phyloP scores from a whole-genome alignment of 1,140 invertebrate genomes.

The Macrotrachela quadricornifera region DNA sequence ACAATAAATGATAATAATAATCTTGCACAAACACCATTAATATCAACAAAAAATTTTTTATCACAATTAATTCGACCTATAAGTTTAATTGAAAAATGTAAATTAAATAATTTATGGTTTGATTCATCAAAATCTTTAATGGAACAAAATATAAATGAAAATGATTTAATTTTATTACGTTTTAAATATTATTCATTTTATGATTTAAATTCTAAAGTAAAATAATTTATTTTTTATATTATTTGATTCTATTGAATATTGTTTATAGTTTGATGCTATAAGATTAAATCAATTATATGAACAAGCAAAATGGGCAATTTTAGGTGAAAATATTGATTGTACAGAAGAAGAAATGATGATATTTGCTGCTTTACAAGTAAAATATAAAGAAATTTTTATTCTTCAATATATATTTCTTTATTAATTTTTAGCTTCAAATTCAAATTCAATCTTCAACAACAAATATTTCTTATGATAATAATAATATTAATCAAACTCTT shows the following conservation, averaged over 20 bases:
- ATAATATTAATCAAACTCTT: no score
- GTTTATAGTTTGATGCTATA: constrained; percentile 45
- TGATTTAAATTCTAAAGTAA: constrained; percentile 57
- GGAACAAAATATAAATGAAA: constrained; percentile 83
- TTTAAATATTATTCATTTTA: constrained; percentile 53
- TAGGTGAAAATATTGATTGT: constrained; percentile 92
- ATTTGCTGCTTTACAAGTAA: constrained; percentile 74
- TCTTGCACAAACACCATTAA: no score
- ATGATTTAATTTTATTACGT: constrained; percentile 60
- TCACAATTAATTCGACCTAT: no score
- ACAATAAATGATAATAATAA: no score
- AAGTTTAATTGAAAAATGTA: no score
- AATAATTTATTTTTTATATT: no score
- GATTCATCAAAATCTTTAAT: constrained; percentile 91
- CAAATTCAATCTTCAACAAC: constrained; percentile 47
- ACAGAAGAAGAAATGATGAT: constrained; percentile 97
- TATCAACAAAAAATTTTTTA: no score
- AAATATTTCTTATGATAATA: no score
- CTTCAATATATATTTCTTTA: neutral
- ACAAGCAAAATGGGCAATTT: constrained; percentile 88
- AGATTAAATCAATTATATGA: constrained; percentile 97
- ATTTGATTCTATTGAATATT: no score
- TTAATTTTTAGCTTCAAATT: constrained; percentile 56
- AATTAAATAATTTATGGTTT: constrained; percentile 42
- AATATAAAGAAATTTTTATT: neutral